Conservation (phyloP, 2,797 vertebrate genomes). For the Apogon talboti region DNA sequence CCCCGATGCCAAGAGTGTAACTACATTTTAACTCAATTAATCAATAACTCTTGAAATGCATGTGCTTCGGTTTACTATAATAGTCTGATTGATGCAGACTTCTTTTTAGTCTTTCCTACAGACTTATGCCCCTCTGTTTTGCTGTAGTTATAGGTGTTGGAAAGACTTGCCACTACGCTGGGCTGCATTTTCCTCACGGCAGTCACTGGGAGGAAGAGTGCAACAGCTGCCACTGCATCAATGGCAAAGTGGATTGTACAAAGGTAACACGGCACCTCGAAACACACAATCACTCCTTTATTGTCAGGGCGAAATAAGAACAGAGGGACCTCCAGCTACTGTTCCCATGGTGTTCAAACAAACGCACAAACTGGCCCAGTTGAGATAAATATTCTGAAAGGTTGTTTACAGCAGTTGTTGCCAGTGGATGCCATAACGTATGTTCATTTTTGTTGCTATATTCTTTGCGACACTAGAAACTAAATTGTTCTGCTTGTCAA, state of each 20-base stretch:
- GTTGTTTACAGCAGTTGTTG: conserved; percentile 15
- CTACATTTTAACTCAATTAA: background rate
- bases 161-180: conserved; percentile 90
- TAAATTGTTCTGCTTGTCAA: background rate
- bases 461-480: background rate
- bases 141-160: conserved; percentile 88
- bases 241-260: conserved; percentile 91
- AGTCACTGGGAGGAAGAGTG: conserved; percentile 95
- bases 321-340: conserved; percentile 7
- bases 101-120: too few species aligned
- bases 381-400: conserved; percentile 10
- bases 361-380: conserved; percentile 7
- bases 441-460: background rate
- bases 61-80: background rate
- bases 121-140: too few species aligned
- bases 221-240: conserved; percentile 91
- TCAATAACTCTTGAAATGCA: background rate
- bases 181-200: conserved; percentile 90
- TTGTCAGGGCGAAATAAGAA: conserved; percentile 3
- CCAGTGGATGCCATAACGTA: background rate
- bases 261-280: conserved; percentile 82
- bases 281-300: conserved; percentile 18
- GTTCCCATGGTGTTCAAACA: conserved; percentile 21
- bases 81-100: background rate
- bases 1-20: conserved; percentile 94